Evolutionary conservation across 2,113 vertebrate species (phyloP), one percentile per base, ranked within the genome.

Genomic region (Nothocercus julius): DNA sequence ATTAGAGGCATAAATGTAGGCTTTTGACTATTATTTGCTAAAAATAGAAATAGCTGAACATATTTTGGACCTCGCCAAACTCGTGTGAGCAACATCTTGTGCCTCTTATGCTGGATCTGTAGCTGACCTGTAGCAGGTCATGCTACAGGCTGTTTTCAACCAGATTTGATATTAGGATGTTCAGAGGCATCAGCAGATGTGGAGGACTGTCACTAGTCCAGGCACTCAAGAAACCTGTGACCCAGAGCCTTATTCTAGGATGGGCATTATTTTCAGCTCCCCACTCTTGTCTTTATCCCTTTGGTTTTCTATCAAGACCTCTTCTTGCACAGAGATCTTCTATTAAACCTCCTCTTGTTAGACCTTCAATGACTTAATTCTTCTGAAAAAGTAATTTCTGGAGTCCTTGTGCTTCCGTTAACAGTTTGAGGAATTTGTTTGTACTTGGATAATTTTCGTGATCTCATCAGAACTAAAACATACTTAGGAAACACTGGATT

Each of bases 391-490:
- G 58, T 69, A 40, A 74, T 74, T 62, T 83, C 85, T 77, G 59
- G 63, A 90, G 68, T 72, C 51, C 45, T 54, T 20, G 24, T 81
- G 69, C 14, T 66, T 87, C 63, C 88, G 49, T 85, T 83, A 77
- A 88, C 68, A 87, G 84, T 85, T 58, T 40, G n/a, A 88, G 30
- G 63, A 73, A 62, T 1, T 2, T 25, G 45, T 85, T 93, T 72
- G 92, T 76, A 95, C 20, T 64, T 38, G 51, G 80, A 64, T 49
- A 89, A 85, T 36, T 95, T 89, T 92, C 84, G 40, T 2, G 4
- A 91, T 92, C 92, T 82, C 40, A 72, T 93, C 81, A 54, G 85
- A 93, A 93, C 25, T 77, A 14, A 82, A 80, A 34, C 66, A 62
- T 38, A 53, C 75, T 82, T 90, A 45, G 45, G 92, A 61, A 63